phyloP scores from a whole-genome alignment of 1,140 invertebrate species.

The Hetaerina americana region DNA sequence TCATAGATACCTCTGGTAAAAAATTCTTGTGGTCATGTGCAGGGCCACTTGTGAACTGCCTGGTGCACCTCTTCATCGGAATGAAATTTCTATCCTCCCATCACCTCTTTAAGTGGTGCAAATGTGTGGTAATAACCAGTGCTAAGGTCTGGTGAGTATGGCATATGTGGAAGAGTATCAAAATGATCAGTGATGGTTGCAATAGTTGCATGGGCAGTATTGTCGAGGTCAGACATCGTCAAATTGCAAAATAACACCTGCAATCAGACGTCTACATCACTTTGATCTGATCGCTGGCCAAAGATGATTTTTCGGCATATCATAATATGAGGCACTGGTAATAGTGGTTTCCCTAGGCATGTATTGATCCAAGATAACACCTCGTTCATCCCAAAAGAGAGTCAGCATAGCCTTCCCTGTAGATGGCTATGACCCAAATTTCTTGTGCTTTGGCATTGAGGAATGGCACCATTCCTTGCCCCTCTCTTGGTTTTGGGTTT shows the following conservation, averaged over 20 bases:
- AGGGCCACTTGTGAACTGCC: constrained; percentile 6
- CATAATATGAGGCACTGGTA: neutral
- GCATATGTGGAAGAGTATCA: neutral
- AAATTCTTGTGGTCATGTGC: constrained; percentile 1
- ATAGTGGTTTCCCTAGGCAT: constrained; percentile 1
- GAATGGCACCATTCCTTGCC: constrained; percentile 7
- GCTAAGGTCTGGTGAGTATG: constrained; percentile 3
- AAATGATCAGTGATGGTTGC: constrained; percentile 1
- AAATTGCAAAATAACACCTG: neutral
- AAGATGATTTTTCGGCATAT: neutral
- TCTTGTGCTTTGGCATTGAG: constrained; percentile 6
- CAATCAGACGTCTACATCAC: neutral
- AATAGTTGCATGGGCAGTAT: too few species aligned
- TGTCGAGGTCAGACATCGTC: neutral
- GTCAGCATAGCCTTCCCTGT: constrained; percentile 8
- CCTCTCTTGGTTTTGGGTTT: neutral
- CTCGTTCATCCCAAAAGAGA: constrained; percentile 3
- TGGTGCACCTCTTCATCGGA: constrained; percentile 4
- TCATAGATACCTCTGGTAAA: too few species aligned
- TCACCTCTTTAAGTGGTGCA: neutral
- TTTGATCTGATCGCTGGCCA: neutral
- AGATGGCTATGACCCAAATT: constrained; percentile 8
- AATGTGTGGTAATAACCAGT: constrained; percentile 1
- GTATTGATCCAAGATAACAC: constrained; percentile 6
- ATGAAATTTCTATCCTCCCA: neutral